Evolutionary conservation across 2,888 invertebrate genomes (phyloP).

Genomic region (Nesidiocoris tenuis): DNA sequence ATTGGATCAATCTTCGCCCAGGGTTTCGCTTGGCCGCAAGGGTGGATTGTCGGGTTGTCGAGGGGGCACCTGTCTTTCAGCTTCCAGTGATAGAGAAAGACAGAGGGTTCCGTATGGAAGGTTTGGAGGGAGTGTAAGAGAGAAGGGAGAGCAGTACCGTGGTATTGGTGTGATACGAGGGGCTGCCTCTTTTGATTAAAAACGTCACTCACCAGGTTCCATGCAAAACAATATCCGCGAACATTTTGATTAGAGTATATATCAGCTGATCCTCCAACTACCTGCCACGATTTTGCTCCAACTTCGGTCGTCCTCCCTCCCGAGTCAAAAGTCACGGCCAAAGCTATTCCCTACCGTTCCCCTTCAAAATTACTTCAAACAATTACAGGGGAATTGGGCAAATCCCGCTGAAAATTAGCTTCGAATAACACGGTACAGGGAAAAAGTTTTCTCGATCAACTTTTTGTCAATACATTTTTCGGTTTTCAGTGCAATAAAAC

Average conservation of each 20-base stretch:
- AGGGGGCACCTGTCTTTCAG: not conserved
- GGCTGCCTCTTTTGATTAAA: conserved; percentile 30
- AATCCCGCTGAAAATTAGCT: too few relatives aligned
- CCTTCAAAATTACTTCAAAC: not conserved
- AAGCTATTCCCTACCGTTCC: not conserved
- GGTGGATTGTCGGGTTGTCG: not conserved
- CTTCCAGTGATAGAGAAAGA: not conserved
- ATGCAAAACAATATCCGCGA: conserved; percentile 30
- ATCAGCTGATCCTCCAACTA: conserved; percentile 9
- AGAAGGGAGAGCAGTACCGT: conserved; percentile 6
- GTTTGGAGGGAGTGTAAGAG: conserved; percentile 6
- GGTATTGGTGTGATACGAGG: not conserved
- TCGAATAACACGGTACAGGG: too few relatives aligned
- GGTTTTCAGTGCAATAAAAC: too few relatives aligned
- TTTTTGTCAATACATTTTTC: too few relatives aligned
- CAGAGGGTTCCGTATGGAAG: not conserved
- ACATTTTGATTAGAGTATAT: conserved; percentile 33
- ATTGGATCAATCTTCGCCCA: conserved; percentile 35
- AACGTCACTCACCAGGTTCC: conserved; percentile 37
- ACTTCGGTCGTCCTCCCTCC: not conserved
- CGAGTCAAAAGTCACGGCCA: not conserved
- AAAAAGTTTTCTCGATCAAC: too few relatives aligned
- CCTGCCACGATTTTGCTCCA: not conserved
- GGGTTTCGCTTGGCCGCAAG: conserved; percentile 11
- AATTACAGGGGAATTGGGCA: too few relatives aligned